Conservation (phyloP, 2,888 invertebrate genomes). For the Phortica magna region DNA sequence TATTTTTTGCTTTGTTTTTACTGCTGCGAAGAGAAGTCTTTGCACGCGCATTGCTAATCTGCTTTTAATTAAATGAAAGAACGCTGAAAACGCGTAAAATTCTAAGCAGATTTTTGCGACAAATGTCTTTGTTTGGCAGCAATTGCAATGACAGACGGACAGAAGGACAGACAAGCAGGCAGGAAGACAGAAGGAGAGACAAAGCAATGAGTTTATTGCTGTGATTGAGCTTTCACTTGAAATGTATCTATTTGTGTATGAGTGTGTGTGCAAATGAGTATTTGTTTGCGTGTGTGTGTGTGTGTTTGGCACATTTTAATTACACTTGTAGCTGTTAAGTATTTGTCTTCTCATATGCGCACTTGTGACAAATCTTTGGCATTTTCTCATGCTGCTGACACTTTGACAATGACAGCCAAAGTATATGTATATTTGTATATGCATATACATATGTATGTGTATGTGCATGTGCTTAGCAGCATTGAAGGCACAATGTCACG, state of each 20-base stretch:
- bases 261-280: too few relatives aligned
- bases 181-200: background rate
- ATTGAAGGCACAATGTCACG: background rate
- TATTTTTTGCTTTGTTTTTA: background rate
- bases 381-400: conserved; percentile 34
- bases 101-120: conserved; percentile 61
- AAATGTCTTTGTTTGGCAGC: conserved; percentile 50
- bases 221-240: background rate
- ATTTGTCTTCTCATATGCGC: conserved; percentile 19
- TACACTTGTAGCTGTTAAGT: conserved; percentile 22
- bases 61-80: conserved; percentile 67
- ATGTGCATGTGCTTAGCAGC: too few relatives aligned
- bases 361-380: conserved; percentile 34
- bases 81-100: conserved; percentile 39
- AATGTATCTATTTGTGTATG: conserved; percentile 14
- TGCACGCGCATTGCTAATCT: conserved; percentile 66
- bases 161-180: background rate
- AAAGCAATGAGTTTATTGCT: background rate
- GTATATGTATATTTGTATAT: too few relatives aligned
- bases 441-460: too few relatives aligned
- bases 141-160: conserved; percentile 9
- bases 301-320: background rate
- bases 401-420: conserved; percentile 37
- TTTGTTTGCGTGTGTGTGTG: background rate
- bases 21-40: conserved; percentile 16